Evolutionary conservation across 2,113 vertebrate genomes (phyloP).

Genomic region (Neodon shergylaensis): DNA sequence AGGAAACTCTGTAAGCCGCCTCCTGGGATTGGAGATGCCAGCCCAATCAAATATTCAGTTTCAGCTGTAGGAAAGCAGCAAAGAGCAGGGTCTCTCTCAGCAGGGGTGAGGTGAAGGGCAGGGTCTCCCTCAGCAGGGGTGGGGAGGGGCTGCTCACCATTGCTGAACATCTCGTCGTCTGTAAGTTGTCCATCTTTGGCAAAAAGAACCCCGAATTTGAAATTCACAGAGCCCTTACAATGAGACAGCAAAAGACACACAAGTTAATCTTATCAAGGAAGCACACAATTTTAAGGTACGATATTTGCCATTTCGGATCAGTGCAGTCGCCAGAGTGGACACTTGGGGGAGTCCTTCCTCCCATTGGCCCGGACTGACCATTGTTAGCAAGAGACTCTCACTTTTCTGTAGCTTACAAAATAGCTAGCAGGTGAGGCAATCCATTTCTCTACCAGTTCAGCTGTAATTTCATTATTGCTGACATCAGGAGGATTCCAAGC

Average conservation of each 20-base stretch:
- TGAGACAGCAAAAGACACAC: constrained; percentile 34
- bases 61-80: not conserved
- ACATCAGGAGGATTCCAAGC: not conserved
- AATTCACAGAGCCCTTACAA: constrained; percentile 97
- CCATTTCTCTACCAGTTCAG: not conserved
- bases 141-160: constrained; percentile 87
- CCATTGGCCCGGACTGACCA: not conserved
- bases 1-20: not conserved
- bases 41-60: not conserved
- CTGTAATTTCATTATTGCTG: not conserved
- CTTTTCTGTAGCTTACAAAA: not conserved
- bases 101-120: not conserved
- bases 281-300: not conserved
- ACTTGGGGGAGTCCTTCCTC: not conserved
- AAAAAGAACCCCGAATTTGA: constrained; percentile 98
- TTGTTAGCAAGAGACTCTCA: not conserved
- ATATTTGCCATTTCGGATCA: not conserved
- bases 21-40: not conserved
- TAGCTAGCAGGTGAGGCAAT: not conserved
- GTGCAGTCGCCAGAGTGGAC: not conserved
- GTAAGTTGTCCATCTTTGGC: constrained; percentile 99
- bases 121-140: not conserved
- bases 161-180: constrained; percentile 99
- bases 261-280: not conserved
- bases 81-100: not conserved